A percentile compares a stretch with the other conserved stretches of the same genome.
phyloP scores from a whole-genome alignment of 2,888 invertebrate genomes.

The Anthoptus insignis region DNA sequence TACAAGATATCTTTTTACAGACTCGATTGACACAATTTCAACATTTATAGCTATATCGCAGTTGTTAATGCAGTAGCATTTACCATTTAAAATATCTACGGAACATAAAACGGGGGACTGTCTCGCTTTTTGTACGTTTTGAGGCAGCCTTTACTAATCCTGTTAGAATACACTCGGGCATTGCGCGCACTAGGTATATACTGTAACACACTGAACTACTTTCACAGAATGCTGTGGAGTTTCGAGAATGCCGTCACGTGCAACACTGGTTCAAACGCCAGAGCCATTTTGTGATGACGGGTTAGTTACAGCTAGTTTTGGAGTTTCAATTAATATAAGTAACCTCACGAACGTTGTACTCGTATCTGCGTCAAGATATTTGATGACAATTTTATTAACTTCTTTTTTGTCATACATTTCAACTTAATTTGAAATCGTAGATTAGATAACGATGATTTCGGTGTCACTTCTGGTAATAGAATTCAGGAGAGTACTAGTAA shows the following conservation, averaged over 20 bases:
- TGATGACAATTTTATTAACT: no score
- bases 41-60: no score
- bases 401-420: no score
- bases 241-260: neutral
- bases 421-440: no score
- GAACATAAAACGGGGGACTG: neutral
- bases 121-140: neutral
- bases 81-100: neutral
- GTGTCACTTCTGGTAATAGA: no score
- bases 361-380: no score
- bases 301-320: neutral
- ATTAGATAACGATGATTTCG: no score
- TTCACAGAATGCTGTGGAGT: neutral
- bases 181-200: neutral
- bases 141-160: neutral
- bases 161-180: slow-evolving; percentile 1
- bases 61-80: no score
- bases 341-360: neutral
- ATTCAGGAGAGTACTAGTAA: no score
- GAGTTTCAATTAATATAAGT: neutral
- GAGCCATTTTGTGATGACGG: neutral
- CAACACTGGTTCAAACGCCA: neutral
- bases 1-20: no score
- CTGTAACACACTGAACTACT: neutral
- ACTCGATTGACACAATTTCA: no score